A percentile compares a stretch with the other conserved stretches of the same genome.
These are phyloP conservation scores for Pipistrellus pygmaeus DNA, from an alignment of 2,797 vertebrate species.

Conservation along the genomic window DNA sequence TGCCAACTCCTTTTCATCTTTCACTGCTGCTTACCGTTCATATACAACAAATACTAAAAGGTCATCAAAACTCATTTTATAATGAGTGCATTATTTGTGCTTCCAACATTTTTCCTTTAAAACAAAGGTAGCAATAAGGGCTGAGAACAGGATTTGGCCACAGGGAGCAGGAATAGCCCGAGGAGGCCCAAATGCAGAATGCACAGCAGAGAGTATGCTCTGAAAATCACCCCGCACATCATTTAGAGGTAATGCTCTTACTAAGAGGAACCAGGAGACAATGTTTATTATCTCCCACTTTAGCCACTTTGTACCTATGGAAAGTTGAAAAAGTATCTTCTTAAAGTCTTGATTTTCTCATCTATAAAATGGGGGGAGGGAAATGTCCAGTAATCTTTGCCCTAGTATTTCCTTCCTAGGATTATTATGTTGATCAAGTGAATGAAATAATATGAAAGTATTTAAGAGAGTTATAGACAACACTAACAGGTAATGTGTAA, in stretches of 20 bases:
- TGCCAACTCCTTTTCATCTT: constrained; percentile 85
- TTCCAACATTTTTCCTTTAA: constrained; percentile 34
- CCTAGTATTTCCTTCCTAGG: not conserved
- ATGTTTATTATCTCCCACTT: not conserved
- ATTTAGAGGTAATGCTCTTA: not conserved
- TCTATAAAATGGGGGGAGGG: not conserved
- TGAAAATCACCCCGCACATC: not conserved
- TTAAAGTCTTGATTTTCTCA: not conserved
- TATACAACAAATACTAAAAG: constrained; percentile 83
- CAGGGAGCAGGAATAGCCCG: not conserved
- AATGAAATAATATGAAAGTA: not conserved
- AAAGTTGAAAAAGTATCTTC: not conserved
- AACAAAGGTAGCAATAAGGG: constrained; percentile 15
- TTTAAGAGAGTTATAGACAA: not conserved
- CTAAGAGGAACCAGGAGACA: not conserved
- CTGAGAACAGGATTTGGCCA: constrained; percentile 19
- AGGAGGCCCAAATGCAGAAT: not conserved
- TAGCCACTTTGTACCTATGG: not conserved
- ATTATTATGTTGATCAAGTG: not conserved
- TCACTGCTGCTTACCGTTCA: constrained; percentile 80
- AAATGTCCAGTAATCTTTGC: not conserved
- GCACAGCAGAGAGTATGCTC: accelerated
- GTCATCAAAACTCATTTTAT: constrained; percentile 77
- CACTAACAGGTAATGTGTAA: not conserved
- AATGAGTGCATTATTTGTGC: constrained; percentile 83